phyloP scores from a whole-genome alignment of 2,113 vertebrate genomes.

The Zingel zingel region DNA sequence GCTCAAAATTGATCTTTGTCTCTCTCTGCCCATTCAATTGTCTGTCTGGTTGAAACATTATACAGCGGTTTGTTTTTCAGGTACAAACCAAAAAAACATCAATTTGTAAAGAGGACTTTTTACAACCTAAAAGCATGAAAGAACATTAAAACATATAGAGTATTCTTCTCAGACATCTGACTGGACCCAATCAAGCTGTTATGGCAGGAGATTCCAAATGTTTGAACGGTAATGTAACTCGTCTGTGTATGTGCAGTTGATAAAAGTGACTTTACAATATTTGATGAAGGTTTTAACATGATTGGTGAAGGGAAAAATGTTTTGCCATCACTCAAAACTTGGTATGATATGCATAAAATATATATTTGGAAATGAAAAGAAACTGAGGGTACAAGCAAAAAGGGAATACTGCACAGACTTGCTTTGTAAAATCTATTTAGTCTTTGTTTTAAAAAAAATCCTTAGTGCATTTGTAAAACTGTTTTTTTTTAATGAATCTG shows the following conservation, averaged over 20 bases:
- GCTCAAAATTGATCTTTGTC: neutral
- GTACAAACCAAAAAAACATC: neutral
- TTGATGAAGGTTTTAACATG: conserved; percentile 34
- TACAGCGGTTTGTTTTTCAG: neutral
- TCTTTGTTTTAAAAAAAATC: conserved; percentile 10
- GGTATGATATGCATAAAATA: conserved; percentile 23
- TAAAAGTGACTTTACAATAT: conserved; percentile 46
- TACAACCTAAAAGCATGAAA: neutral
- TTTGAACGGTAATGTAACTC: neutral
- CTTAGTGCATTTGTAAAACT: conserved; percentile 53
- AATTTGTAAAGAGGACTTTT: neutral
- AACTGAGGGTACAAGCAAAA: conserved; percentile 1
- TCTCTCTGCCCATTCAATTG: neutral
- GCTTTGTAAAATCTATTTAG: conserved; percentile 7
- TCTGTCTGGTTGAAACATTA: neutral
- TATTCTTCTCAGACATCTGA: neutral
- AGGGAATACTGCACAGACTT: conserved; percentile 18
- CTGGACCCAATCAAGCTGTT: neutral
- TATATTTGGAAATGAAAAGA: conserved; percentile 21
- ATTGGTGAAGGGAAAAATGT: neutral
- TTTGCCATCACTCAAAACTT: conserved; percentile 18
- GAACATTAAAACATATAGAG: neutral
- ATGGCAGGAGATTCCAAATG: neutral
- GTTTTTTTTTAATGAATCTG: conserved; percentile 37
- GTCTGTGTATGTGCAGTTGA: conserved; percentile 16